Base-by-base conservation (phyloP, 2,113 vertebrate species). In the Macheiramphus alcinus region DNA sequence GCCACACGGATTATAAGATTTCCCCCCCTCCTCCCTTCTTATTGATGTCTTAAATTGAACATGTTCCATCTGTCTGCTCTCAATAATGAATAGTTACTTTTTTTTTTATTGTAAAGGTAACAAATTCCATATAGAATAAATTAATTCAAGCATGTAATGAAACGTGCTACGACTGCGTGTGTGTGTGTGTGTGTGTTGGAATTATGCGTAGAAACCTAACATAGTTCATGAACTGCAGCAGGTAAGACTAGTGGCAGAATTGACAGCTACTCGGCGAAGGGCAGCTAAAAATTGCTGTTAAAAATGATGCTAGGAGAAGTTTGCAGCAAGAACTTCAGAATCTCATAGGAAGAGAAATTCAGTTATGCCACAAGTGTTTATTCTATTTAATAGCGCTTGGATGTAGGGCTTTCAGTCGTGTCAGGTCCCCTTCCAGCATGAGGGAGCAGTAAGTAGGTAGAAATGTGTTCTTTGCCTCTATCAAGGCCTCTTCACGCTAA, bases 131-230 rank as follows among this genome's bases (percentile, higher is more conserved):
- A 95, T 95, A 98, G 97, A 97, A 97, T 97, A 98, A 98, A 98
- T 98, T 98, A 98, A 98, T 98, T 97, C 98, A 97, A 98, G 97
- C 98, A 98, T 98, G 97, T 98, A 98, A 98, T 98, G 97, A 98
- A 98, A 98, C 86, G 91, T 97, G 86, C 89, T 96, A 78, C 91
- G 61, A 90, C 87, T 62, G 59, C n/a, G 86, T 36, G 78, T 86
- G 59, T 36, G 86, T 36, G 78, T 86, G 81, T 53, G 62, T 66
- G 58, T 80, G 90, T 38, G 47, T 88, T 93, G 94, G 96, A 97
- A 96, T 97, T 96, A 88, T 18, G 63, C 95, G 79, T 91, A 93
- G 92, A 97, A 97, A 97, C 91, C 86, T 96, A 98, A 97, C 91
- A 88, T 36, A 94, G 87, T 94, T 97, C 0, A 1, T 87, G 90